Percentiles rank a stretch among this genome's conserved stretches.
phyloP scores from a whole-genome alignment of 1,140 invertebrate genomes.

The Hirudo medicinalis region DNA sequence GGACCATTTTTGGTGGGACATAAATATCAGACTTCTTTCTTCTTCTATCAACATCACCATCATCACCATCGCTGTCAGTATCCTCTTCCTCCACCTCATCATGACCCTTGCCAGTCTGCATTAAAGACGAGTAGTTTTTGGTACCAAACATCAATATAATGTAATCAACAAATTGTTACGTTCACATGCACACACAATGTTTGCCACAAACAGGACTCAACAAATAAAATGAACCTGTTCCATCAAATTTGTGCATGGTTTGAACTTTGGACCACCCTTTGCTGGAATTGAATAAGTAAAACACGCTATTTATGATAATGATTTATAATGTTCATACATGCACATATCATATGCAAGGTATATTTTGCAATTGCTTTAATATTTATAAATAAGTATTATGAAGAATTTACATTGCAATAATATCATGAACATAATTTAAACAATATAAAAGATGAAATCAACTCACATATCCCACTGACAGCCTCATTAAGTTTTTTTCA shows the following conservation, averaged over 20 bases:
- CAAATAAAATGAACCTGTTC: background rate
- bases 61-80: background rate
- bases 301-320: background rate
- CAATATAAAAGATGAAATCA: background rate
- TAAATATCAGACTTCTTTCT: background rate
- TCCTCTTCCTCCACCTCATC: background rate
- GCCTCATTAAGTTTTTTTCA: slow-evolving; percentile 1
- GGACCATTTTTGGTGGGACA: background rate
- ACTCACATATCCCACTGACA: background rate
- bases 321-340: background rate
- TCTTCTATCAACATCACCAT: background rate
- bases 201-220: background rate
- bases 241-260: too few relatives aligned
- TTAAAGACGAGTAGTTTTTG: background rate
- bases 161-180: background rate
- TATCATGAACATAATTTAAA: background rate
- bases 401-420: background rate
- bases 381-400: background rate
- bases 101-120: background rate
- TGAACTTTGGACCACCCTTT: too few relatives aligned
- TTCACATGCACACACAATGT: background rate
- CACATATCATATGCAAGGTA: background rate
- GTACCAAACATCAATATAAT: too few relatives aligned
- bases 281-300: too few relatives aligned
- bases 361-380: background rate